Conservation (phyloP, 2,888 invertebrate genomes). For the Zootermopsis nevadensis region DNA sequence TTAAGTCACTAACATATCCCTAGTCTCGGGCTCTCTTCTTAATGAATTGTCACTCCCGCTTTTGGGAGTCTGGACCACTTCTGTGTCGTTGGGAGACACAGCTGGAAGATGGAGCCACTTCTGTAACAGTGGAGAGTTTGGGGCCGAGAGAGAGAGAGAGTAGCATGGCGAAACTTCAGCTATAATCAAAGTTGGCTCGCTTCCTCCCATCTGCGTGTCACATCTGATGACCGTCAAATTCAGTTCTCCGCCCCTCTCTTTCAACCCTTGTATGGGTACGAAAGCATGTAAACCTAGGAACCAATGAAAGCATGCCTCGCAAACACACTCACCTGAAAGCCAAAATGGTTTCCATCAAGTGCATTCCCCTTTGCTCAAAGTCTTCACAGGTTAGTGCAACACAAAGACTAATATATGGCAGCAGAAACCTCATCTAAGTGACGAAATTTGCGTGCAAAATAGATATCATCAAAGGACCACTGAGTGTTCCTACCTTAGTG, state of each 20-base stretch:
- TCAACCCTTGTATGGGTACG: neutral
- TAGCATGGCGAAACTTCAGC: constrained; percentile 7
- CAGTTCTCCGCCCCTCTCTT: constrained; percentile 1
- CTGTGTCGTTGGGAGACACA: neutral
- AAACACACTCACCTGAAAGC: neutral
- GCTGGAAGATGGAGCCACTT: neutral
- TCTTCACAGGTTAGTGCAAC: neutral
- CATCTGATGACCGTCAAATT: constrained; percentile 20
- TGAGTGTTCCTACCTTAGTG: neutral
- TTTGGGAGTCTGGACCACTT: neutral
- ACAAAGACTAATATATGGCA: constrained; percentile 1
- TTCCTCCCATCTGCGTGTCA: constrained; percentile 11
- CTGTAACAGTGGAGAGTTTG: neutral
- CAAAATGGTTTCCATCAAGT: constrained; percentile 18
- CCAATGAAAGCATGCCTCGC: constrained; percentile 4
- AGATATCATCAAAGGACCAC: neutral
- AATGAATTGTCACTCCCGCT: constrained; percentile 13
- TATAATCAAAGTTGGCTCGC: constrained; percentile 19
- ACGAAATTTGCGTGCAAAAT: neutral
- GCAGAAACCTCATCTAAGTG: constrained; percentile 20
- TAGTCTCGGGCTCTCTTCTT: neutral
- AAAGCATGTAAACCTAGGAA: neutral
- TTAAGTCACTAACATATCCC: no score
- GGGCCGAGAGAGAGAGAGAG: neutral
- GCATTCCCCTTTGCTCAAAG: neutral